phyloP scores from a whole-genome alignment of 2,113 vertebrate species.

The Dendrocopos noguchii region DNA sequence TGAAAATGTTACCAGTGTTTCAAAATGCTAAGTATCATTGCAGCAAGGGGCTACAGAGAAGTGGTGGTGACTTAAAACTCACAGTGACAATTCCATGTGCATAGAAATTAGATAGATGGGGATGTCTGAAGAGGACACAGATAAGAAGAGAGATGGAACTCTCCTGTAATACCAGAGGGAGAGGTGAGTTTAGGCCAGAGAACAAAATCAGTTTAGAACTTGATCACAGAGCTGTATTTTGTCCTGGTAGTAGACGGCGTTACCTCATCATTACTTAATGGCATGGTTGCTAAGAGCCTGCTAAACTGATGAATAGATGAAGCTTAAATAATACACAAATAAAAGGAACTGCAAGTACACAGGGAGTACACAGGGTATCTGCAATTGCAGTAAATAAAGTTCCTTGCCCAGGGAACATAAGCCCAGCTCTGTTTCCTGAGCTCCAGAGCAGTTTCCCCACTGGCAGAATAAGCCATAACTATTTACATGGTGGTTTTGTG shows the following conservation, averaged over 20 bases:
- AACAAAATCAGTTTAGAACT: neutral
- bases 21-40: neutral
- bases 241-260: neutral
- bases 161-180: neutral
- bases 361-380: neutral
- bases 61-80: neutral
- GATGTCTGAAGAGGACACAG: neutral
- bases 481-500: neutral
- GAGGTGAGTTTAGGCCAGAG: neutral
- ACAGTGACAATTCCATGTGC: neutral
- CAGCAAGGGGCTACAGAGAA: neutral
- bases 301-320: conserved; percentile 7
- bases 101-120: neutral
- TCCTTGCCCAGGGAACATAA: neutral
- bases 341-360: neutral
- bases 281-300: neutral
- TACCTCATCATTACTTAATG: neutral
- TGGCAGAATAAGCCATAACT: neutral
- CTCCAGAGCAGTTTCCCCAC: neutral
- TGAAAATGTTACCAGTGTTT: neutral
- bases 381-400: neutral
- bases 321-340: neutral
- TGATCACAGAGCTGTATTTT: neutral
- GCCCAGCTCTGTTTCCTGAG: neutral
- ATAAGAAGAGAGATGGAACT: neutral